These are phyloP conservation scores for Gadus chalcogrammus DNA, from an alignment of 2,113 vertebrate genomes.

Conservation along the genomic window DNA sequence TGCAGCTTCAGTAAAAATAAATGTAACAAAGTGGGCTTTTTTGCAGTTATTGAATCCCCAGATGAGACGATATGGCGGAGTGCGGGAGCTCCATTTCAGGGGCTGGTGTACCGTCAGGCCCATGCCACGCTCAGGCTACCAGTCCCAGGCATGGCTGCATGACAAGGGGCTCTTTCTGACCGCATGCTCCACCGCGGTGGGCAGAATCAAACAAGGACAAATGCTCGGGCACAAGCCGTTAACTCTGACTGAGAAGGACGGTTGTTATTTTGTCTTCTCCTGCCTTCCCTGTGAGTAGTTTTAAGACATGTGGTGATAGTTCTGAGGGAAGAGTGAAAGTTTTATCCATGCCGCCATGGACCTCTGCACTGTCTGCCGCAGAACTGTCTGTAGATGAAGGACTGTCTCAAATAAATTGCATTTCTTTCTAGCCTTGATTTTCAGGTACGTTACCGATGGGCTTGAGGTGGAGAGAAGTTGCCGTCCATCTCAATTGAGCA, in stretches of 20 bases:
- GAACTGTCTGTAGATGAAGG: background rate
- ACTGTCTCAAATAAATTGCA: background rate
- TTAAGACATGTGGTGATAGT: background rate
- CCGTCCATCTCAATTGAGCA: no score
- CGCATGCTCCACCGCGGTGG: conserved; percentile 32
- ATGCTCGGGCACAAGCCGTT: background rate
- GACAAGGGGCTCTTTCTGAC: conserved; percentile 26
- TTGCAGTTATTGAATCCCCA: conserved; percentile 56
- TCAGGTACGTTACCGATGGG: no score
- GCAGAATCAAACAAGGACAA: conserved; percentile 22
- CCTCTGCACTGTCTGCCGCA: background rate
- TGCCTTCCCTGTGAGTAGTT: background rate
- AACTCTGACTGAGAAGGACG: background rate
- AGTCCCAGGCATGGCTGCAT: conserved; percentile 57
- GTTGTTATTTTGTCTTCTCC: background rate
- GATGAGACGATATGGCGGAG: conserved; percentile 63
- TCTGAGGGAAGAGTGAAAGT: background rate
- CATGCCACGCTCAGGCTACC: conserved; percentile 31
- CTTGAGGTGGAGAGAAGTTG: no score
- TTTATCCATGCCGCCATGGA: no score
- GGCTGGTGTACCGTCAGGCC: conserved; percentile 56
- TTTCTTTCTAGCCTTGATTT: no score
- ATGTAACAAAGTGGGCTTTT: conserved; percentile 28
- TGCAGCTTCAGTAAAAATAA: conserved; percentile 51
- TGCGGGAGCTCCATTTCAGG: conserved; percentile 46